Evolutionary conservation across 2,797 vertebrate genomes (phyloP).

Genomic region (Eulemur albifrons): DNA sequence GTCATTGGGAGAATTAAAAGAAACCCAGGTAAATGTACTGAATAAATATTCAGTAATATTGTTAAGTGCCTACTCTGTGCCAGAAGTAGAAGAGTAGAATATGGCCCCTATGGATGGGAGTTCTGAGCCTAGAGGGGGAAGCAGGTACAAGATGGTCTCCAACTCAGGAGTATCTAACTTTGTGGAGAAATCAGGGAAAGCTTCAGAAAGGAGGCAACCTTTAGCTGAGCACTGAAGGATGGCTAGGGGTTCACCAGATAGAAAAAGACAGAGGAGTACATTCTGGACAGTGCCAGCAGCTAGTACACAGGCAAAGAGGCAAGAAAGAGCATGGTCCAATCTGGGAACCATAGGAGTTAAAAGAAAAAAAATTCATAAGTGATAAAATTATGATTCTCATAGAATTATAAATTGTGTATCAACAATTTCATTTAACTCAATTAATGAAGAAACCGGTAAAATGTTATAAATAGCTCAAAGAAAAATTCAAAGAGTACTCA

Average conservation of each 20-base stretch:
- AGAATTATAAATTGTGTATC: not conserved
- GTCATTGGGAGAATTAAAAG: not conserved
- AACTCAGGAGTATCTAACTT: not conserved
- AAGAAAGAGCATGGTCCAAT: not conserved
- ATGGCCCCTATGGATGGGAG: not conserved
- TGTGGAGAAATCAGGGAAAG: not conserved
- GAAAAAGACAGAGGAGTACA: not conserved
- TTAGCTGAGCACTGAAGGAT: not conserved
- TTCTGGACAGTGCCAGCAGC: not conserved
- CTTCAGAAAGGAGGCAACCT: not conserved
- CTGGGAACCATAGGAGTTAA: not conserved
- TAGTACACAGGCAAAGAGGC: not conserved
- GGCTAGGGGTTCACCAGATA: not conserved
- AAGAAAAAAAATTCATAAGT: not conserved
- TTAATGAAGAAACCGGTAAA: not conserved
- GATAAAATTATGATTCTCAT: not conserved
- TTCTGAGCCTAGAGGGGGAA: not conserved
- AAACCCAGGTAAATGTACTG: not conserved
- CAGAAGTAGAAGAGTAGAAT: not conserved
- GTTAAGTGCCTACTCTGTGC: not conserved
- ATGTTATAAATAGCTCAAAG: not conserved
- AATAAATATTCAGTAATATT: not conserved
- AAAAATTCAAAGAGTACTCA: slow-evolving; percentile 10
- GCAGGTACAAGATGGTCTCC: not conserved
- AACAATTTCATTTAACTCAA: not conserved